Evolutionary conservation across 2,888 invertebrate species (phyloP), one percentile per base, ranked within the genome.

Genomic region (Rhingia campestris): DNA sequence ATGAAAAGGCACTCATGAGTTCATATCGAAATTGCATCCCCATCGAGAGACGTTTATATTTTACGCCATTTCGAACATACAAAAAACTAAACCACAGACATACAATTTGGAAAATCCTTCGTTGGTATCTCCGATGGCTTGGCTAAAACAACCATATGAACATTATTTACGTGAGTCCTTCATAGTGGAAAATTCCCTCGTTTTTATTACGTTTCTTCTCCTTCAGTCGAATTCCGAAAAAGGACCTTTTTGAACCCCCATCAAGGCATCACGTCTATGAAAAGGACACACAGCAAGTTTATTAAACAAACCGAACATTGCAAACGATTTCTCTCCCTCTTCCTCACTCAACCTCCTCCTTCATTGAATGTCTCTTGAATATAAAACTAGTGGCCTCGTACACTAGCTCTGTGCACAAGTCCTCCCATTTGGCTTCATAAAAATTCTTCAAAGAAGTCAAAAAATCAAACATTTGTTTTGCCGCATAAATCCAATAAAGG

Each of bases 381-480:
- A 73, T 67, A 61, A 69, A 82, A 73, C 63, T 64, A 56, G 49
- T 49, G 58, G n/a, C 10, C 45, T 10, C 14, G 3, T 10, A 49
- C 74, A 12, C 66, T 70, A 56, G 22, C 6, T 49, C 39, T 12
- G 35, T 22, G 22, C 22, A 22, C 37, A 9, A 49, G 4, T 5
- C 9, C 6, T 39, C 33, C 22, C 53, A 43, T 67, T 66, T 69
- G 49, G 63, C 67, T 64, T 79, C 69, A 72, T 80, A 54, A 47
- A 45, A 63, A 74, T 54, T 67, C 51, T 41, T 69, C 72, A 75
- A 66, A 74, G 59, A 47, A 80, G 51, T 49, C 41, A 80, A 64
- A 75, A 73, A 70, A 74, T 58, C 80, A 80, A 79, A 84, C 80
- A 84, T 84, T 84, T 84, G 80, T 84, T 80, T 84, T 84, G 84